Conservation (phyloP, 2,113 vertebrate genomes). For the Chaetodon auriga region DNA sequence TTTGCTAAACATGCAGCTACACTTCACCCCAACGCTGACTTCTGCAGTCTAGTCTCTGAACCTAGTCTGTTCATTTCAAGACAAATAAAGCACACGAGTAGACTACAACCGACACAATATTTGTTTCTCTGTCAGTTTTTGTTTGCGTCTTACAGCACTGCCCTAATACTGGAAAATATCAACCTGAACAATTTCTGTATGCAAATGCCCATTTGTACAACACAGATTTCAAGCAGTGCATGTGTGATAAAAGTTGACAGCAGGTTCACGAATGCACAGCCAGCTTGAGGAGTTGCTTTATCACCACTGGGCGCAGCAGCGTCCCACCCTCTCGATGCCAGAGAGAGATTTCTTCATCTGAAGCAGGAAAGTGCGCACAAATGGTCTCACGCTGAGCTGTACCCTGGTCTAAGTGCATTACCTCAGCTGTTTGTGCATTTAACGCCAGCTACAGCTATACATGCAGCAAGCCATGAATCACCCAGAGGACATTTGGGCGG, state of each 20-base stretch:
- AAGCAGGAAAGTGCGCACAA: conserved; percentile 4
- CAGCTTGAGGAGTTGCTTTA: conserved; percentile 24
- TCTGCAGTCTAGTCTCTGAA: conserved; percentile 21
- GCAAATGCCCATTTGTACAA: conserved; percentile 72
- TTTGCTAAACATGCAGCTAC: conserved; percentile 39
- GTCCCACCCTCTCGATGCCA: conserved; percentile 21
- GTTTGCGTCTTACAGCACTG: conserved; percentile 57
- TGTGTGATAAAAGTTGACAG: conserved; percentile 67
- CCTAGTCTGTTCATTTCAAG: conserved; percentile 50
- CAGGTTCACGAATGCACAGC: conserved; percentile 34
- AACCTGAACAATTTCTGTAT: conserved; percentile 72
- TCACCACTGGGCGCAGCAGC: conserved; percentile 12
- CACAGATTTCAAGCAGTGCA: conserved; percentile 51
- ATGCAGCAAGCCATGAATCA: conserved; percentile 64
- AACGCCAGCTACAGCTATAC: conserved; percentile 52
- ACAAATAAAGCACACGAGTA: conserved; percentile 60
- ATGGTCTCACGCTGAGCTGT: conserved; percentile 36
- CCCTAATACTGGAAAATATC: conserved; percentile 64
- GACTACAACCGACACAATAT: conserved; percentile 71
- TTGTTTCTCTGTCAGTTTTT: conserved; percentile 72
- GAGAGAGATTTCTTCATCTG: conserved; percentile 27
- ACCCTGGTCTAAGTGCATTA: conserved; percentile 14
- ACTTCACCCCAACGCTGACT: conserved; percentile 24
- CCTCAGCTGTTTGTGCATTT: conserved; percentile 63
- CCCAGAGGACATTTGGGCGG: conserved; percentile 46